Base-by-base conservation (phyloP, 2,888 invertebrate genomes). In the Portevinia maculata region DNA sequence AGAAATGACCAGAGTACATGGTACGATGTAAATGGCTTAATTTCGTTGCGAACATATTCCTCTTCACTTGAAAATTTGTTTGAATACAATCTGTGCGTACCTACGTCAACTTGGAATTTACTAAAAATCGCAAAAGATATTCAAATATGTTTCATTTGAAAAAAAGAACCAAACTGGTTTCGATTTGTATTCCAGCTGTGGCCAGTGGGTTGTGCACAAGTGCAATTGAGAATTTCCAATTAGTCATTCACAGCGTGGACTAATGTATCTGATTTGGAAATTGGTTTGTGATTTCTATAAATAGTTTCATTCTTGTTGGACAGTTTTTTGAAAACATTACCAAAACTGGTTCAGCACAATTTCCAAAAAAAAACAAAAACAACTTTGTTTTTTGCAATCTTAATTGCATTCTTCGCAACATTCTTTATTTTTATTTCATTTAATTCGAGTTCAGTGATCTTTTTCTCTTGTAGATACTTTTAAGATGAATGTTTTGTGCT, bases 201-300 rank as follows among this genome's bases (percentile, higher is more conserved):
- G 8, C 19, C 11, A 19, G 44, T 17, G 71, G 19, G 13, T 15
- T 34, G 41, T 3, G 46, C 41, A 81, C 75, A 75, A 76, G 59
- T 70, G 76, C 59, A 71, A 76, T 71, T 65, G 70, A 81, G 70
- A 76, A 65, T 71, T 81, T 70, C 19, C 55, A 76, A 62, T 69
- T 41, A 62, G 70, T 64, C 32, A 64, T 34, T 34, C 13, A 9
- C 41, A 64, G 15, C 32, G 8, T 30, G 37, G 55, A 32, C 55
- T 48, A 59, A 57, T 48, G 17, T 37, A 6, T 37, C 32, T 21
- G 5, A 8, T 32, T 37, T 39, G 19, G 37, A 8, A 50, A 24
- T 52, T 74, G 52, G 46, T 21, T 76, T 62, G 24, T 11, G 2
- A 21, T n/a, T n/a, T n/a, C 15, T 9, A 24, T 9, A 48, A 19